A percentile compares a stretch with the other conserved stretches of the same genome.
Evolutionary conservation across 2,113 vertebrate genomes (phyloP).

Genomic region (Megaptera novaeangliae): DNA sequence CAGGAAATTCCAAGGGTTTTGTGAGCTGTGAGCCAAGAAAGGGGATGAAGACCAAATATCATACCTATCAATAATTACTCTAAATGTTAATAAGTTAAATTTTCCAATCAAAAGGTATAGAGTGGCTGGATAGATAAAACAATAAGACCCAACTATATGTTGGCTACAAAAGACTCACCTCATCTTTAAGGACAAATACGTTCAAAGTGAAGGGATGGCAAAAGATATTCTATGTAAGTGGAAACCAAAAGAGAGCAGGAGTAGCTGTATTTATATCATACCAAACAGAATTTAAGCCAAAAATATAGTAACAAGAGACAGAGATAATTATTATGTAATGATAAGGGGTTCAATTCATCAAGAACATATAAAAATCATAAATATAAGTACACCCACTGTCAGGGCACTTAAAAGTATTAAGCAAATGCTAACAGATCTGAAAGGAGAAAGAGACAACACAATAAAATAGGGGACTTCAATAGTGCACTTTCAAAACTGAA

Average conservation of each 20-base stretch:
- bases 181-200: neutral
- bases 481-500: neutral
- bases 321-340: neutral
- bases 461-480: neutral
- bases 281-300: neutral
- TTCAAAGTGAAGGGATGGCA: neutral
- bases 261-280: neutral
- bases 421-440: neutral
- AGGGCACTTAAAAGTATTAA: neutral
- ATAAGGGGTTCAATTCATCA: neutral
- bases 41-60: neutral
- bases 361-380: neutral
- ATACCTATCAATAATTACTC: neutral
- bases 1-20: neutral
- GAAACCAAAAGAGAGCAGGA: neutral
- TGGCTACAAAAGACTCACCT: neutral
- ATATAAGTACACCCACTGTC: neutral
- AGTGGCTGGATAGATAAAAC: neutral
- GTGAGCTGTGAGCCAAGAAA: neutral
- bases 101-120: neutral
- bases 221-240: neutral
- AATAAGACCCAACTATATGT: neutral
- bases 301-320: neutral
- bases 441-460: too few relatives aligned
- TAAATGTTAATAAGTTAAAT: neutral